Percentiles rank a stretch among this genome's conserved stretches.
phyloP scores from a whole-genome alignment of 30 jellyfish, hydroid and myxozoan genomes.

The Aurelia sp. region DNA sequence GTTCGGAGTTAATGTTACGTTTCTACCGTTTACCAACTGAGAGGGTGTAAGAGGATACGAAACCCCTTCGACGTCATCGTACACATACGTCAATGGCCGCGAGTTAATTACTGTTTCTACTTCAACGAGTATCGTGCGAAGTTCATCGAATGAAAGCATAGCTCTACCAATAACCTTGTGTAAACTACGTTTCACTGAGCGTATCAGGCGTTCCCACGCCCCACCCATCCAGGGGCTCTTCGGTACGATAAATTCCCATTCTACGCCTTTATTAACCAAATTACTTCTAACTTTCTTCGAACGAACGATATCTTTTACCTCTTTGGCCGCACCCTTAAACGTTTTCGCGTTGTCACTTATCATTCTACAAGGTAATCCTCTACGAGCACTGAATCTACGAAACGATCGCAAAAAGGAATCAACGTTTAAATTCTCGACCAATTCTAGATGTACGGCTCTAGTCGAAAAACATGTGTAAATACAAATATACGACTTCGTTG shows the following conservation, averaged over 20 bases:
- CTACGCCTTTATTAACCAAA: not conserved
- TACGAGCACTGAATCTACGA: constrained; percentile 2
- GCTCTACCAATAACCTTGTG: not conserved
- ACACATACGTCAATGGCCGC: constrained; percentile 47
- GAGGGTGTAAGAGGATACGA: constrained; percentile 65
- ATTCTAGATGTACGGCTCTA: constrained; percentile 3
- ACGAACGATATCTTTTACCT: not conserved
- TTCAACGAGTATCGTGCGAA: constrained; percentile 23
- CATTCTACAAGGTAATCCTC: not conserved
- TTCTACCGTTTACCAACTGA: constrained; percentile 52
- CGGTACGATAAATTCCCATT: not conserved
- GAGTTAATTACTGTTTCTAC: constrained; percentile 24
- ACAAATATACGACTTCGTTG: not conserved
- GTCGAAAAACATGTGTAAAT: not conserved
- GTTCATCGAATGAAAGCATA: constrained; percentile 9
- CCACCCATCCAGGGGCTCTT: not conserved
- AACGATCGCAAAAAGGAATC: not conserved
- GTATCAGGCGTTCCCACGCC: not conserved
- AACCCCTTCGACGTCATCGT: constrained; percentile 38
- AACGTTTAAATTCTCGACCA: not conserved
- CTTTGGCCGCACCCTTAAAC: not conserved
- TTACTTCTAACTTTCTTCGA: not conserved
- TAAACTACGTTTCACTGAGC: not conserved
- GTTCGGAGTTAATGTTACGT: constrained; percentile 16
- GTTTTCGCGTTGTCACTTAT: constrained; percentile 6